Evolutionary conservation across 2,888 invertebrate genomes (phyloP).

Genomic region (Aphidoletes aphidimyza): DNA sequence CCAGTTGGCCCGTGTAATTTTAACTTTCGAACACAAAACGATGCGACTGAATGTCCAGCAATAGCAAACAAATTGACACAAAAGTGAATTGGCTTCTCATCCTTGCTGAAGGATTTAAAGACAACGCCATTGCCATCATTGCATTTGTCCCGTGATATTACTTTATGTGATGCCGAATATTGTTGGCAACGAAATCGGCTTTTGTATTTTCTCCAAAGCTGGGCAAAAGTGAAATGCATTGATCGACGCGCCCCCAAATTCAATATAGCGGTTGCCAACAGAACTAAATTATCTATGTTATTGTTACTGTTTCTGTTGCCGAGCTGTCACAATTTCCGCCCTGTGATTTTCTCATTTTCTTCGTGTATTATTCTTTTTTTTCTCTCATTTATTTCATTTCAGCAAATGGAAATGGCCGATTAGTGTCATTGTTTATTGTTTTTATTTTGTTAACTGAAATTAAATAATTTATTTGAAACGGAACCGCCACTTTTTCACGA

Average conservation of each 20-base stretch:
- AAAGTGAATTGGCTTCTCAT: conserved; percentile 28
- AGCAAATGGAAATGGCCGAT: conserved; percentile 41
- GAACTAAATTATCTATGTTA: no score
- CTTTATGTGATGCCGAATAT: neutral
- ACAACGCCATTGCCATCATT: neutral
- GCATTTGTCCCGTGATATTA: neutral
- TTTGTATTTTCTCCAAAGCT: no score
- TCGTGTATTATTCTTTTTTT: no score
- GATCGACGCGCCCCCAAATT: no score
- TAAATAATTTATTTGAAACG: conserved; percentile 33
- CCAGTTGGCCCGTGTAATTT: conserved; percentile 17
- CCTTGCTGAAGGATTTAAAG: neutral
- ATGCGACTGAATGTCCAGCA: conserved; percentile 13
- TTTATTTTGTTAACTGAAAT: neutral
- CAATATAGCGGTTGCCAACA: no score
- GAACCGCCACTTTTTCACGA: neutral
- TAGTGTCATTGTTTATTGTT: conserved; percentile 10
- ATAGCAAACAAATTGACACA: conserved; percentile 43
- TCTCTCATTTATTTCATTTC: no score
- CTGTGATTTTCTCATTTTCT: no score
- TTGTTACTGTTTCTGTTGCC: no score
- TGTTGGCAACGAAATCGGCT: conserved; percentile 47
- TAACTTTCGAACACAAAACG: neutral
- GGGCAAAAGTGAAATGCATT: no score
- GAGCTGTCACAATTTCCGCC: no score